Conservation (phyloP, 2,113 vertebrate genomes). For the Bubo scandiacus region DNA sequence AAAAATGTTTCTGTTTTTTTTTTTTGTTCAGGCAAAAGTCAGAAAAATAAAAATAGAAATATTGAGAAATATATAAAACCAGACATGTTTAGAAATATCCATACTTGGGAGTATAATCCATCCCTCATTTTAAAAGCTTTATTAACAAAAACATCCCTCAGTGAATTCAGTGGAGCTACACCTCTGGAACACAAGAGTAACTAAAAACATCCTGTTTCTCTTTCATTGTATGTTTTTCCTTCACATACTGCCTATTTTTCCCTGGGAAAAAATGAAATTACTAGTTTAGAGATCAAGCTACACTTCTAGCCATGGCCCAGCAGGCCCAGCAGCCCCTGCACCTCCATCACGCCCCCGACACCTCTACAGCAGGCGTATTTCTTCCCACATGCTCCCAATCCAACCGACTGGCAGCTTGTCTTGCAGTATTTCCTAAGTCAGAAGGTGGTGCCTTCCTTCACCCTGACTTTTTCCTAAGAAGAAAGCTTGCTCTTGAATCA, state of each 20-base stretch:
- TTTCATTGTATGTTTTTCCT: not conserved
- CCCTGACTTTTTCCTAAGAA: not conserved
- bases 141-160: not conserved
- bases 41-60: conserved; percentile 47
- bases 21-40: conserved; percentile 17
- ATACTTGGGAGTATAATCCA: not conserved
- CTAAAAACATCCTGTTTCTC: not conserved
- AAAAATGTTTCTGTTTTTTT: not conserved
- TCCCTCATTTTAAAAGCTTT: not conserved
- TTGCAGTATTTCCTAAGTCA: not conserved
- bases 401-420: not conserved
- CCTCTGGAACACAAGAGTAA: not conserved
- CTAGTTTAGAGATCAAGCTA: not conserved
- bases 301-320: not conserved
- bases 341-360: rapidly evolving
- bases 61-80: conserved; percentile 39
- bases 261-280: not conserved
- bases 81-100: conserved; percentile 26
- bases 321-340: not conserved
- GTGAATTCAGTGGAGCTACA: not conserved
- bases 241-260: not conserved
- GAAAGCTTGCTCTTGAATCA: not conserved
- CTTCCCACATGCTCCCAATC: not conserved
- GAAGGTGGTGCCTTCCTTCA: not conserved
- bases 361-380: not conserved